Conservation (phyloP, 2,888 invertebrate species). For the Agriotes lineatus region DNA sequence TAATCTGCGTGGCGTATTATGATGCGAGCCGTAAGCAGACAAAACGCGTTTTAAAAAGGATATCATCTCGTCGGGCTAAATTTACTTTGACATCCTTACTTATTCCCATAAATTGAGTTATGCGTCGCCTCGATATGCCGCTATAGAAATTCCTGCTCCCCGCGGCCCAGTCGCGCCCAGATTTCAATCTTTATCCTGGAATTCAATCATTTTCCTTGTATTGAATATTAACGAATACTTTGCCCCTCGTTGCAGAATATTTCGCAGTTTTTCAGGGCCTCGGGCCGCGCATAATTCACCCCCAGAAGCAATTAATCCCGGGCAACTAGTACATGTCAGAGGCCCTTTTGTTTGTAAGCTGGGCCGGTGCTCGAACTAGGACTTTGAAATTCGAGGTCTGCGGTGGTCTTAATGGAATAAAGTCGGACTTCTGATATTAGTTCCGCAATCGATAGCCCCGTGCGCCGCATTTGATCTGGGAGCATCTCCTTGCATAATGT, state of each 20-base stretch:
- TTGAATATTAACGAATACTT: slow-evolving; percentile 32
- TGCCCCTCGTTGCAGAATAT: slow-evolving; percentile 4
- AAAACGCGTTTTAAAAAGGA: slow-evolving; percentile 7
- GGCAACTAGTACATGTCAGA: background rate
- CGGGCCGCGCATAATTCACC: background rate
- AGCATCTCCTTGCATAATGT: slow-evolving; percentile 1
- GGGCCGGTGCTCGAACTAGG: background rate
- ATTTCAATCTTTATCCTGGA: slow-evolving; percentile 35
- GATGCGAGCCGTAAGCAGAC: background rate
- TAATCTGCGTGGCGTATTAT: background rate
- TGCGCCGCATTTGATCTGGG: slow-evolving; percentile 18
- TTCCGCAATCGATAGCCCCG: slow-evolving; percentile 13
- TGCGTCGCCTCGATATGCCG: slow-evolving; percentile 24
- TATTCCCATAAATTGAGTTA: slow-evolving; percentile 37
- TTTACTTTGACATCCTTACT: slow-evolving; percentile 32
- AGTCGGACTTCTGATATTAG: slow-evolving; percentile 11
- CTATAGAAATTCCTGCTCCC: slow-evolving; percentile 26
- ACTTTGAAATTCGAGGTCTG: background rate
- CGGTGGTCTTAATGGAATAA: slow-evolving; percentile 1
- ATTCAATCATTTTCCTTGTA: slow-evolving; percentile 37
- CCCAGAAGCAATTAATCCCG: background rate
- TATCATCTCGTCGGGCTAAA: slow-evolving; percentile 33
- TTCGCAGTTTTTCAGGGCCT: background rate
- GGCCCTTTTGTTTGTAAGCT: background rate
- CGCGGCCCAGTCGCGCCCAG: slow-evolving; percentile 13